Percentiles rank a stretch among this genome's conserved stretches.
These are phyloP conservation scores for Caenorhabditis sp. DNA, from an alignment of 2,888 invertebrate species.

Conservation along the genomic window DNA sequence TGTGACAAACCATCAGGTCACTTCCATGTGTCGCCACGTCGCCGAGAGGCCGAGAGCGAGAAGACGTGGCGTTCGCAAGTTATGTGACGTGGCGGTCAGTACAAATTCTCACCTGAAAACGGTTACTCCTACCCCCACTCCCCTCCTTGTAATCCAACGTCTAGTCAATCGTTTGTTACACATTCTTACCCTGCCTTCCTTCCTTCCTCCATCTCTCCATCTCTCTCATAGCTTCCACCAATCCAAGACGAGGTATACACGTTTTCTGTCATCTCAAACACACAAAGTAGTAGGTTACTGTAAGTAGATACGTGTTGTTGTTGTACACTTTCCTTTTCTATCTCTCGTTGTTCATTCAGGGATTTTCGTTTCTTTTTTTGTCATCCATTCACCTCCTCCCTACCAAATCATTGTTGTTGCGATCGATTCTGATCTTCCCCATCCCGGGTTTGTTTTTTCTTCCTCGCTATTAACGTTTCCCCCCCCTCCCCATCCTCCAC, in stretches of 20 bases:
- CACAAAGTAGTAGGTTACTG: neutral
- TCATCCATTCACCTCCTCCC: neutral
- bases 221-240: neutral
- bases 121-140: slow-evolving; percentile 3
- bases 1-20: slow-evolving; percentile 21
- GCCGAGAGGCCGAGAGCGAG: neutral
- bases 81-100: slow-evolving; percentile 54
- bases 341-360: slow-evolving; percentile 43
- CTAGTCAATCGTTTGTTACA: slow-evolving; percentile 9
- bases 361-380: slow-evolving; percentile 34
- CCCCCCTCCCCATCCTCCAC: slow-evolving; percentile 5
- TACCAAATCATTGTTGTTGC: slow-evolving; percentile 53
- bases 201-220: slow-evolving; percentile 18
- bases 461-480: slow-evolving; percentile 30
- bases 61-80: slow-evolving; percentile 1
- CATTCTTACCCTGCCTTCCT: neutral
- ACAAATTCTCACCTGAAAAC: slow-evolving; percentile 14
- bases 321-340: slow-evolving; percentile 10
- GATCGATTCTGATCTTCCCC: slow-evolving; percentile 17
- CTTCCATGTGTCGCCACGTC: slow-evolving; percentile 41
- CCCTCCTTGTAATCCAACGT: neutral
- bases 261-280: neutral
- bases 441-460: slow-evolving; percentile 32
- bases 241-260: slow-evolving; percentile 4
- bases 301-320: neutral